Evolutionary conservation across 2,113 vertebrate genomes (phyloP).

Genomic region (Takifugu flavidus): DNA sequence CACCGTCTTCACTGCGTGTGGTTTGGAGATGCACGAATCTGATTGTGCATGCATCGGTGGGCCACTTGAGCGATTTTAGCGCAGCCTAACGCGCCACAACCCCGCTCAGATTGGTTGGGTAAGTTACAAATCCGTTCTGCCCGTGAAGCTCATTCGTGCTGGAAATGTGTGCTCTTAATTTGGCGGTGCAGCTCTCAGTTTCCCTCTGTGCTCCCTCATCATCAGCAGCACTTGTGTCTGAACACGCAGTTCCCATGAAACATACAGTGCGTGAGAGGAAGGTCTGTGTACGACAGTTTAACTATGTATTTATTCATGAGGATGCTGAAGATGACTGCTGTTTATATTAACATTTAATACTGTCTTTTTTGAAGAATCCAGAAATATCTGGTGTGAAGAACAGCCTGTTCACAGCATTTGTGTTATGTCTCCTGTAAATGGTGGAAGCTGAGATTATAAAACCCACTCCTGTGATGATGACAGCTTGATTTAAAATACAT

Average conservation of each 20-base stretch:
- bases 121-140: too few species aligned
- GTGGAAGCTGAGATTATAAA: slow-evolving; percentile 58
- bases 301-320: neutral
- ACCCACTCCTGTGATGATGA: slow-evolving; percentile 53
- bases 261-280: too few species aligned
- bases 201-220: slow-evolving; percentile 13
- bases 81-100: too few species aligned
- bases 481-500: slow-evolving; percentile 67
- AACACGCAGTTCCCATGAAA: neutral
- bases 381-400: neutral
- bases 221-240: slow-evolving; percentile 15
- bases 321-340: neutral
- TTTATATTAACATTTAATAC: neutral
- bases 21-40: too few species aligned
- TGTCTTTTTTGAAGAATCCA: neutral
- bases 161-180: slow-evolving; percentile 35
- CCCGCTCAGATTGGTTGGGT: too few species aligned
- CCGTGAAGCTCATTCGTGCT: too few species aligned
- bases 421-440: slow-evolving; percentile 57
- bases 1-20: too few species aligned
- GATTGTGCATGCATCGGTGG: too few species aligned
- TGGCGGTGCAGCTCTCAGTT: slow-evolving; percentile 25
- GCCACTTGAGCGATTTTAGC: too few species aligned
- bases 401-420: slow-evolving; percentile 34
- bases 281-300: neutral